Base-by-base conservation (phyloP, 2,888 invertebrate species). In the Branchipolynoe longqiensis region DNA sequence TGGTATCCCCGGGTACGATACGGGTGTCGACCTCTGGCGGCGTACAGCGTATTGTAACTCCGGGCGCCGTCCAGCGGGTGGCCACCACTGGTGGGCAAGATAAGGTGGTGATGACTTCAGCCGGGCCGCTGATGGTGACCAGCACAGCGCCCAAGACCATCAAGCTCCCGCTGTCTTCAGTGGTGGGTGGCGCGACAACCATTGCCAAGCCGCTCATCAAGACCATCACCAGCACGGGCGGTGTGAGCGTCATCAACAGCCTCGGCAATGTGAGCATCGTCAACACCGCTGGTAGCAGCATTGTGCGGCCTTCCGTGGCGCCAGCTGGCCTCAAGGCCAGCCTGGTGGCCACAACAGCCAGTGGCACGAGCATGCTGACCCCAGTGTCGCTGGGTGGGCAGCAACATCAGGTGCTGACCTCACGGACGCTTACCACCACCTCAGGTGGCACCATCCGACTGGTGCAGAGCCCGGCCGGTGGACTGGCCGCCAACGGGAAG, bases 381-480 rank as follows among this genome's bases (percentile, higher is more conserved):
- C 14, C 14, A 4, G 58, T 25, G 58, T 18, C n/a, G 8, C 8
- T n/a, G n/a, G 58, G 4, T 4, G 31, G 12, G n/a, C 62, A 62
- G 25, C 62, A 62, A 28, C 2, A 31, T 4, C 25, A 25, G 31
- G 28, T 62, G 25, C 62, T 62, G 3, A 62, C 62, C 41, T 38
- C 73, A 1, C 14, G 73, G 14, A 73, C 73, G 2, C 33, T 73
- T 28, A 22, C 78, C 78, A 48, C 78, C 14, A 54, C 48, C 3
- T 78, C 78, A 25, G 48, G 78, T 78, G 78, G 78, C 12, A 33
- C 48, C 33, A 78, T 78, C 78, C 25, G 78, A 41, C 78, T 78
- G 28, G 48, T 83, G 31, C 69, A 62, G 48, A 41, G 62, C 64
- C 48, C 83, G 18, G 48, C 8, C 64, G 62, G 3, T 3, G 64